Conservation (phyloP, 2,888 invertebrate genomes). For the Agrochola lota region DNA sequence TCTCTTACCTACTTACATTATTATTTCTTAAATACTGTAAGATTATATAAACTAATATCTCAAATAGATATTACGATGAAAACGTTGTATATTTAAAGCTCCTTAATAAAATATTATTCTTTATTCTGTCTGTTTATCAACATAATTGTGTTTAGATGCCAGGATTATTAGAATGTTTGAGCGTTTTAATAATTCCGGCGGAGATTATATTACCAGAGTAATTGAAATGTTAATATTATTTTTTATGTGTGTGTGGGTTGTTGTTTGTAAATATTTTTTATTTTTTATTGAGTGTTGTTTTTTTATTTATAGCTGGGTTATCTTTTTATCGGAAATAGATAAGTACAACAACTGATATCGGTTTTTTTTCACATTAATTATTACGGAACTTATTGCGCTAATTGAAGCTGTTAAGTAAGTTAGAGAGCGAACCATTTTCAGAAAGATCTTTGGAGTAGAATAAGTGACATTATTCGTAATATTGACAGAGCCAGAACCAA, state of each 20-base stretch:
- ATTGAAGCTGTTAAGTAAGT: neutral
- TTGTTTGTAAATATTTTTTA: too few species aligned
- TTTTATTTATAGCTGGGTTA: neutral
- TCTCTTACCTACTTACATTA: neutral
- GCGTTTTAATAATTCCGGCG: neutral
- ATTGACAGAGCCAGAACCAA: neutral
- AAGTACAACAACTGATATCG: neutral
- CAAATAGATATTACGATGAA: neutral
- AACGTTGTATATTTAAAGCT: slow-evolving; percentile 1
- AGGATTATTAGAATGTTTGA: slow-evolving; percentile 9
- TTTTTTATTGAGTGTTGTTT: too few species aligned
- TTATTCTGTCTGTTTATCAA: neutral
- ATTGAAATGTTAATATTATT: slow-evolving; percentile 1
- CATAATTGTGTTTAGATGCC: neutral
- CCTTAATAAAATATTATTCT: neutral
- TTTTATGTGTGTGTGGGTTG: too few species aligned
- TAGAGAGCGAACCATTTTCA: neutral
- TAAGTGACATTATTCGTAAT: too few species aligned
- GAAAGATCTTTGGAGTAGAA: too few species aligned
- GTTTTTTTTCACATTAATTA: neutral
- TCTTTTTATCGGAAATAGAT: neutral
- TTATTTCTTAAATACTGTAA: neutral
- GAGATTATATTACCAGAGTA: neutral
- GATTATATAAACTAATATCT: neutral
- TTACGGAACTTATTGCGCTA: neutral